These are phyloP conservation scores for Euspilapteryx auroguttella DNA, from an alignment of 2,888 invertebrate genomes.

Conservation along the genomic window DNA sequence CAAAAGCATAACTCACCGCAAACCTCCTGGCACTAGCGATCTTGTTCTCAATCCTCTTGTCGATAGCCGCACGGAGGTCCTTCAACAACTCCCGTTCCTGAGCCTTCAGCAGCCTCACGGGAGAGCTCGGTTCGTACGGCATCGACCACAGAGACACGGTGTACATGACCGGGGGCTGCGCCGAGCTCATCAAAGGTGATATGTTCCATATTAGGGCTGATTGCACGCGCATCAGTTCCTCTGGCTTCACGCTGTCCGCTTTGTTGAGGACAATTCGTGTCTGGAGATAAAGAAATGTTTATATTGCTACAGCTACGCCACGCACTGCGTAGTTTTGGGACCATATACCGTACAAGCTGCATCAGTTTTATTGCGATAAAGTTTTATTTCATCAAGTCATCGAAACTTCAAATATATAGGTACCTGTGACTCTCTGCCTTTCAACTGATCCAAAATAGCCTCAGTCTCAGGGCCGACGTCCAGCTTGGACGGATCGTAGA, in stretches of 20 bases:
- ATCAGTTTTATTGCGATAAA: too few species aligned
- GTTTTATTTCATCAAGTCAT: too few species aligned
- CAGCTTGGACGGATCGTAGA: constrained; percentile 93
- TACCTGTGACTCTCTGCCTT: constrained; percentile 90
- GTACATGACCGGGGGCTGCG: constrained; percentile 92
- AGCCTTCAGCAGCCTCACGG: constrained; percentile 78
- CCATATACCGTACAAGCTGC: too few species aligned
- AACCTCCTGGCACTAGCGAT: constrained; percentile 93
- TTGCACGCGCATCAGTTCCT: constrained; percentile 91
- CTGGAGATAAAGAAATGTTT: constrained; percentile 28
- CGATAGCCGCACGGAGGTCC: constrained; percentile 83
- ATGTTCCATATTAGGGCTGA: constrained; percentile 95
- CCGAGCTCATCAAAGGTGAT: constrained; percentile 93
- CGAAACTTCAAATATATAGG: not conserved
- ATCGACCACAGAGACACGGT: constrained; percentile 87
- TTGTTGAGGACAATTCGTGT: constrained; percentile 93
- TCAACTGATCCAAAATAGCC: constrained; percentile 91
- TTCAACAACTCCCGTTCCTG: constrained; percentile 88
- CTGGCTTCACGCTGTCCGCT: constrained; percentile 89
- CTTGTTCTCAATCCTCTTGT: constrained; percentile 90
- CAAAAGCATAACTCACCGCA: constrained; percentile 86
- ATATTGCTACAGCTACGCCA: not conserved
- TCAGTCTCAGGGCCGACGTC: constrained; percentile 95
- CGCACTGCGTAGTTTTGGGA: too few species aligned
- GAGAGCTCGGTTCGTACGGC: constrained; percentile 81